Conservation (phyloP, 2,888 invertebrate genomes). For the Thecophora atra region DNA sequence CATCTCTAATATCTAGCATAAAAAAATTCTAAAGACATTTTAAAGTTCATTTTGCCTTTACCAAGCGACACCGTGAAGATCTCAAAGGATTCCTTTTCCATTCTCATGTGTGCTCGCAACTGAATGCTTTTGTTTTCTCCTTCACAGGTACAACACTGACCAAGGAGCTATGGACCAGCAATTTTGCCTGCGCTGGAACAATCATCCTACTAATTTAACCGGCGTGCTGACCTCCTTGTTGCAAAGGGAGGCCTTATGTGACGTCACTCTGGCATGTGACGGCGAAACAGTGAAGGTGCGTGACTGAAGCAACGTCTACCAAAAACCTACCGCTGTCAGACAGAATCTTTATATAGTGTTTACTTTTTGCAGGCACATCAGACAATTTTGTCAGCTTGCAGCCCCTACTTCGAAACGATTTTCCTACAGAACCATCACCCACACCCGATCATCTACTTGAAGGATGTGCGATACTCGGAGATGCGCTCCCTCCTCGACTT, state of each 20-base stretch:
- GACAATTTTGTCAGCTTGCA: constrained; percentile 91
- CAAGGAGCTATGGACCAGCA: constrained; percentile 75
- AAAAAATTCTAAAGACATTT: too few species aligned
- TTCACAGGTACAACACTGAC: constrained; percentile 66
- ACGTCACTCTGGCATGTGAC: constrained; percentile 92
- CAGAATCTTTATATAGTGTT: background rate
- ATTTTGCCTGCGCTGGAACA: constrained; percentile 95
- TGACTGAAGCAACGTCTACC: constrained; percentile 35
- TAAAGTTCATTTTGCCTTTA: too few species aligned
- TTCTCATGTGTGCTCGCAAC: background rate
- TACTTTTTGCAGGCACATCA: constrained; percentile 81
- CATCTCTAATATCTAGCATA: too few species aligned
- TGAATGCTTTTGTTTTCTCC: constrained; percentile 2
- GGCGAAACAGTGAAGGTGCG: constrained; percentile 84
- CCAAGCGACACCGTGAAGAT: too few species aligned
- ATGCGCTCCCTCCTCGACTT: constrained; percentile 90
- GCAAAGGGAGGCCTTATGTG: constrained; percentile 88
- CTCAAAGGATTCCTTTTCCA: too few species aligned
- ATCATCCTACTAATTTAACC: constrained; percentile 90
- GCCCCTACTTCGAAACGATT: constrained; percentile 92
- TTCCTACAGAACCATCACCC: constrained; percentile 89
- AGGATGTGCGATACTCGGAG: constrained; percentile 89
- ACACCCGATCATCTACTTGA: constrained; percentile 91
- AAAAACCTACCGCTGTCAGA: background rate
- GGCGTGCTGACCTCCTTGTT: constrained; percentile 88